Conservation (phyloP, 2,797 vertebrate genomes). For the Phalloptychus januarius region DNA sequence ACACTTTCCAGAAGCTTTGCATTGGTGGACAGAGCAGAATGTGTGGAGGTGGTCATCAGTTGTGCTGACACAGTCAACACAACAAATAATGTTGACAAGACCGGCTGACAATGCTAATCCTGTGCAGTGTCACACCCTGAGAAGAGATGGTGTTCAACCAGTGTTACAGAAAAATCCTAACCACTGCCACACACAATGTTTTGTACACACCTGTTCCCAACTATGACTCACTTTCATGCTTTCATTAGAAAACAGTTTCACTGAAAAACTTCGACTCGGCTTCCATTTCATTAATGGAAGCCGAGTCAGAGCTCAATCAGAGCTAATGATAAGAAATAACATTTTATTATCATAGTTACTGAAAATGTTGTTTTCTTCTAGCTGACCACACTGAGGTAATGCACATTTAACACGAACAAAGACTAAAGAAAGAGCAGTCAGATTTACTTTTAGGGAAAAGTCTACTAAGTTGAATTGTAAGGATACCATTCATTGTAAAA, state of each 20-base stretch:
- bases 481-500: not conserved
- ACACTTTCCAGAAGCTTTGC: no score
- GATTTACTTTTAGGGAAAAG: not conserved
- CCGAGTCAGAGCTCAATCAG: no score
- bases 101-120: not conserved
- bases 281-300: not conserved
- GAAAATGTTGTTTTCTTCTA: not conserved
- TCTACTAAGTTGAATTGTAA: not conserved
- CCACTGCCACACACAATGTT: not conserved
- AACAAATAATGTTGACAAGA: not conserved
- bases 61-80: not conserved
- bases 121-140: constrained; percentile 1
- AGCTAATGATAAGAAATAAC: not conserved
- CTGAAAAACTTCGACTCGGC: not conserved
- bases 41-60: no score
- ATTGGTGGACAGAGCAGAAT: no score
- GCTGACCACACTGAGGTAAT: not conserved
- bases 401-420: not conserved
- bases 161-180: not conserved
- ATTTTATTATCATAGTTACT: not conserved
- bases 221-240: not conserved
- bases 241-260: not conserved
- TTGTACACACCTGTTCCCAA: not conserved
- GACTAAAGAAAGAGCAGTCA: not conserved
- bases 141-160: not conserved